These are phyloP conservation scores for Campoplex capitator DNA, from an alignment of 2,888 invertebrate species.

Conservation along the genomic window DNA sequence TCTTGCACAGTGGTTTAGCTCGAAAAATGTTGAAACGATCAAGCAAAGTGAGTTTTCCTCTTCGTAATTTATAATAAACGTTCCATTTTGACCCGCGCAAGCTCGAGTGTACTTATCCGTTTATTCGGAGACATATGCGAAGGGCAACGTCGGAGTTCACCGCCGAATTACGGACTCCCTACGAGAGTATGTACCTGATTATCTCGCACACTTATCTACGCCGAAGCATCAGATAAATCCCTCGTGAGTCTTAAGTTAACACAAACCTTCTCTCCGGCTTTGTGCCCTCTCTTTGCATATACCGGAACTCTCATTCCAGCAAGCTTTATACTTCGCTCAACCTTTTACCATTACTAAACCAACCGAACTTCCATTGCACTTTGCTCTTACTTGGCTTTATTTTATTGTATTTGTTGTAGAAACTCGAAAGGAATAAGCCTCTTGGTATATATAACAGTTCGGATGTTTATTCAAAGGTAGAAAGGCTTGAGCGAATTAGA, in stretches of 20 bases:
- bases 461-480: neutral
- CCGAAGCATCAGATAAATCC: conserved; percentile 41
- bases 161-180: conserved; percentile 30
- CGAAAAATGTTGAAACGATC: neutral
- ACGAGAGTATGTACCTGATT: conserved; percentile 42
- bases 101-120: neutral
- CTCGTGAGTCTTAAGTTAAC: conserved; percentile 2
- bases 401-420: conserved; percentile 18
- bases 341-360: conserved; percentile 36
- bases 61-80: neutral
- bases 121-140: conserved; percentile 5
- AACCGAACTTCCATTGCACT: conserved; percentile 15
- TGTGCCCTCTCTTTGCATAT: conserved; percentile 52
- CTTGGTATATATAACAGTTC: neutral
- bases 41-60: neutral
- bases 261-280: conserved; percentile 11
- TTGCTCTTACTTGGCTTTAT: neutral
- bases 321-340: conserved; percentile 39
- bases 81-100: neutral
- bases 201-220: conserved; percentile 54
- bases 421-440: neutral
- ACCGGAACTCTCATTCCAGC: conserved; percentile 21
- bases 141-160: conserved; percentile 39
- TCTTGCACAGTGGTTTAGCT: neutral
- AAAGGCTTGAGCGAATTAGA: neutral